Conservation (phyloP, 2,888 invertebrate species). For the Papilio elwesi region DNA sequence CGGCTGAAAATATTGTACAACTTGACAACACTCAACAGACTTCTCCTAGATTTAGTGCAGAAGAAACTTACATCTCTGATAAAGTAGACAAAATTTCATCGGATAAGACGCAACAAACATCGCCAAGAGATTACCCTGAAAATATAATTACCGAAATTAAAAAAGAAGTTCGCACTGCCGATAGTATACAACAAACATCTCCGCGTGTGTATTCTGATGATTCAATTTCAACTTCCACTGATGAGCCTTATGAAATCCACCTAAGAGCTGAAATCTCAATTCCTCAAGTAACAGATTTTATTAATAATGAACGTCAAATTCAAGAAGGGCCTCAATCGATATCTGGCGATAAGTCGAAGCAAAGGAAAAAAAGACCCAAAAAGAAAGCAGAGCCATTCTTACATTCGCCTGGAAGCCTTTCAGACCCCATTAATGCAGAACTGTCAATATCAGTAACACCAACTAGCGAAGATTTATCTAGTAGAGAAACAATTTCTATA, state of each 20-base stretch:
- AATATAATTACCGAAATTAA: conserved; percentile 23
- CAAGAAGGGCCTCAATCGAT: conserved; percentile 63
- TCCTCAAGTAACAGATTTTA: conserved; percentile 72
- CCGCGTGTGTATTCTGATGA: conserved; percentile 83
- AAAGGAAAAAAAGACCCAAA: conserved; percentile 71
- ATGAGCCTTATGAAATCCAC: conserved; percentile 85
- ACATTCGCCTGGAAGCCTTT: conserved; percentile 76
- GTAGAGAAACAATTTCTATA: conserved; percentile 71
- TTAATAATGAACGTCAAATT: conserved; percentile 69
- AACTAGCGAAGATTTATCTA: conserved; percentile 75
- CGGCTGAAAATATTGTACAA: conserved; percentile 47
- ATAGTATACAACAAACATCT: conserved; percentile 80
- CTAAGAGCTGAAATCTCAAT: conserved; percentile 84
- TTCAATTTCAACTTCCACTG: conserved; percentile 78
- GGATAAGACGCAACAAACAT: conserved; percentile 38
- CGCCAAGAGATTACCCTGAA: conserved; percentile 28
- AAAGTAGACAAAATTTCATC: conserved; percentile 34
- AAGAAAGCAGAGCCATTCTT: conserved; percentile 70
- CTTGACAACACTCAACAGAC: conserved; percentile 79
- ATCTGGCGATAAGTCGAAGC: conserved; percentile 68
- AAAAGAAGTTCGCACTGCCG: conserved; percentile 43
- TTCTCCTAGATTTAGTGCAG: conserved; percentile 74
- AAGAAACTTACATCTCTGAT: conserved; percentile 34
- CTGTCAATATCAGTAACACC: conserved; percentile 75
- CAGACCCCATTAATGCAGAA: conserved; percentile 79